Evolutionary conservation across 2,797 vertebrate species (phyloP).

Genomic region (Holocentrus rufus): DNA sequence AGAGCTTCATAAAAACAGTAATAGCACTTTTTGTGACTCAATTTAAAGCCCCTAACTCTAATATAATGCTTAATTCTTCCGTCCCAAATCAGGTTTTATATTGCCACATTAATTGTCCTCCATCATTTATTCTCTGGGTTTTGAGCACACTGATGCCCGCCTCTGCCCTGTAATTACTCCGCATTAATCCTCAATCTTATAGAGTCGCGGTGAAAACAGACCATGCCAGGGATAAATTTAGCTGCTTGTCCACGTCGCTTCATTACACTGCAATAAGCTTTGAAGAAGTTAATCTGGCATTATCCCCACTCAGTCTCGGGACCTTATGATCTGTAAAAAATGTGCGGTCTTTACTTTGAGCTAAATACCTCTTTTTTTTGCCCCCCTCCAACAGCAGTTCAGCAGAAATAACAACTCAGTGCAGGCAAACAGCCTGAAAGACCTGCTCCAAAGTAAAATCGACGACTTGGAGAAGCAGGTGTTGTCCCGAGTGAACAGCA

Average conservation of each 20-base stretch:
- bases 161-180: conserved; percentile 2
- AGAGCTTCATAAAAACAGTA: neutral
- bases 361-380: conserved; percentile 14
- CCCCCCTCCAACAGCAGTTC: conserved; percentile 85
- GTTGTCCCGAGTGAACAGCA: conserved; percentile 92
- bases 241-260: conserved; percentile 3
- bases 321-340: neutral
- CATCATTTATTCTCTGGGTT: neutral
- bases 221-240: conserved; percentile 29
- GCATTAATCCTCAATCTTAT: conserved; percentile 1
- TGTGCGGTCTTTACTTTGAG: neutral
- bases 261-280: conserved; percentile 12
- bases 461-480: conserved; percentile 97
- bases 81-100: too few species aligned
- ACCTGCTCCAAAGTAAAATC: conserved; percentile 95
- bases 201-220: conserved; percentile 27
- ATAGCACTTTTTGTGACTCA: conserved; percentile 20
- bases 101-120: too few species aligned
- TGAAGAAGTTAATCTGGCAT: conserved; percentile 30
- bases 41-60: conserved; percentile 20
- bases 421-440: conserved; percentile 93
- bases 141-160: neutral
- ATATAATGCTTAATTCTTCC: too few species aligned
- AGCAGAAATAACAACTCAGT: conserved; percentile 93
- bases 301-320: conserved; percentile 6